phyloP scores from a whole-genome alignment of 2,888 invertebrate genomes.

The Calliphora vomitoria region DNA sequence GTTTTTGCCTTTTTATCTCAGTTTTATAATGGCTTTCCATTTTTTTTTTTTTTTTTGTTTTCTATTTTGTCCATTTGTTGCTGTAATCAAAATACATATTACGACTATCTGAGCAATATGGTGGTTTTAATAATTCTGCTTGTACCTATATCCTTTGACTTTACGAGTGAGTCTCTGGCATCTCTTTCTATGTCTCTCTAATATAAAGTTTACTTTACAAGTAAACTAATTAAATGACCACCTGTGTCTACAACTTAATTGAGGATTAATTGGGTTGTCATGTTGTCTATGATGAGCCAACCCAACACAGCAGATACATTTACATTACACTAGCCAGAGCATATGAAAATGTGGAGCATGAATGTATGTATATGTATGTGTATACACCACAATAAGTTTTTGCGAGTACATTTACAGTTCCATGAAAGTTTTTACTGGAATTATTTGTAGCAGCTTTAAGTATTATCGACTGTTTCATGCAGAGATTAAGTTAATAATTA shows the following conservation, averaged over 20 bases:
- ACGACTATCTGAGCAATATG: neutral
- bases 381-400: neutral
- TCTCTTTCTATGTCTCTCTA: neutral
- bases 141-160: conserved; percentile 22
- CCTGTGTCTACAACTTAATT: conserved; percentile 79
- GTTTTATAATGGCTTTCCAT: conserved; percentile 5
- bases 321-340: neutral
- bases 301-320: neutral
- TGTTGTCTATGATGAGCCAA: conserved; percentile 34
- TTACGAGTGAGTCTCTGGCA: conserved; percentile 38
- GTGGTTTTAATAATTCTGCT: conserved; percentile 16
- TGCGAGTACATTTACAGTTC: too few relatives aligned
- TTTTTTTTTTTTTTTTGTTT: neutral
- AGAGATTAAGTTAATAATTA: too few relatives aligned
- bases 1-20: neutral
- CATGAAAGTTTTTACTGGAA: too few relatives aligned
- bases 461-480: neutral
- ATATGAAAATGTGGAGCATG: neutral
- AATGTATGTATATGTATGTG: neutral
- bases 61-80: conserved; percentile 22
- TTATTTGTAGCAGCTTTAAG: too few relatives aligned
- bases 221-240: conserved; percentile 76
- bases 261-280: conserved; percentile 77
- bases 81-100: neutral
- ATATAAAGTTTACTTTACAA: conserved; percentile 53